Evolutionary conservation across 2,113 vertebrate species (phyloP), one percentile per base, ranked within the genome.

Genomic region (Strigops habroptila): DNA sequence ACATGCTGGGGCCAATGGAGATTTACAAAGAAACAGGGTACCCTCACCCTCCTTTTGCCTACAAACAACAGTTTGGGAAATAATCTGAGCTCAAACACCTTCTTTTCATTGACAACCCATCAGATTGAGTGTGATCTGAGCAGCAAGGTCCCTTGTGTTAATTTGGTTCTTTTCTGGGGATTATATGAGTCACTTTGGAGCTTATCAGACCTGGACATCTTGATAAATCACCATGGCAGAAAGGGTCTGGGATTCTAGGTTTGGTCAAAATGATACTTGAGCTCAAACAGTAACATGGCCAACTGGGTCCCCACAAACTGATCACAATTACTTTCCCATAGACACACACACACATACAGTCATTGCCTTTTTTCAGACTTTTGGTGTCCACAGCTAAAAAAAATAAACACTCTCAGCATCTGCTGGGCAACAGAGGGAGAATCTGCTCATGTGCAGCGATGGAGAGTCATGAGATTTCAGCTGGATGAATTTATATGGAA

Each of bases 401-500:
- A 93, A 82, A 81, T 22, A 95, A 86, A 86, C 21, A 44, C 6
- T 37, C 5, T 60, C n/a, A 71, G 37, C 23, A 62, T 68, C 81
- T 43, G 43, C 62, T 78, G 70, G 46, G n/a, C 21, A 53, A 67
- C 41, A 37, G 69, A 63, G 24, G 21, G 43, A 55, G 39, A 90
- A 85, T 27, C 57, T 85, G 53, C 57, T 95, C 10, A 7, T 18
- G 8, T 69, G 70, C 75, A 82, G 76, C 63, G 35, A 5, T 25
- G 82, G n/a, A 90, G 35, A 97, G 70, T 31, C 52, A 71, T 5
- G 9, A 51, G 69, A 82, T 78, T 94, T 76, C 85, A 95, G 80
- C 73, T 75, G 49, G 87, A 59, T 57, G 21, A 77, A 60, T 91
- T 95, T 95, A 62, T 84, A 86, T 85, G 82, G 77, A 79, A 89